These are phyloP conservation scores for Rhea americana DNA, from an alignment of 2,113 vertebrate genomes.

Conservation along the genomic window DNA sequence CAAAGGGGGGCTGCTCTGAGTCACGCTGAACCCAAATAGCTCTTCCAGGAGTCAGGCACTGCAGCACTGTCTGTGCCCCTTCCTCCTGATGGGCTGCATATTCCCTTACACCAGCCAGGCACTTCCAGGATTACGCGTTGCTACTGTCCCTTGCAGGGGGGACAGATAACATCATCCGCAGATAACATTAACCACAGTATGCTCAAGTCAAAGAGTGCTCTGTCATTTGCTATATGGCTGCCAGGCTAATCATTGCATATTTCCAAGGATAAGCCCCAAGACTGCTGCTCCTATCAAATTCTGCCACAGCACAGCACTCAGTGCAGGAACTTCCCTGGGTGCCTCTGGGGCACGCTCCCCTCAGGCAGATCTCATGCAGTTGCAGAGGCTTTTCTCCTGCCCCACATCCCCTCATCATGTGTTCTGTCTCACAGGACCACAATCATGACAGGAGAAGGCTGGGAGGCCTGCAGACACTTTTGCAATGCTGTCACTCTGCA, in stretches of 20 bases:
- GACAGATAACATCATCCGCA: background rate
- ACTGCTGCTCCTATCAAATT: background rate
- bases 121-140: rapidly evolving
- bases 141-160: background rate
- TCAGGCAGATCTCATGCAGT: background rate
- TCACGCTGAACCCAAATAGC: background rate
- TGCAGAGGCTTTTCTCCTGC: background rate
- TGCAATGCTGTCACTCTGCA: background rate
- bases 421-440: rapidly evolving
- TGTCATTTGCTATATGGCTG: background rate
- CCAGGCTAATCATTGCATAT: background rate
- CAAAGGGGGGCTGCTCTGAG: background rate
- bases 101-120: background rate
- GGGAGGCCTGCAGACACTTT: background rate
- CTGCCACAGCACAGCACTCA: background rate
- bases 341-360: rapidly evolving
- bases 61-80: rapidly evolving
- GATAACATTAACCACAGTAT: rapidly evolving
- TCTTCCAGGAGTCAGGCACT: background rate
- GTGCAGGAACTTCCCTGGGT: background rate
- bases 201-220: background rate
- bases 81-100: background rate
- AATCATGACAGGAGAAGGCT: background rate
- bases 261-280: background rate
- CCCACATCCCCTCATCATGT: background rate